Evolutionary conservation across 2,888 invertebrate species (phyloP), one percentile per base, ranked within the genome.

Genomic region (Neuroscelio doddi): DNA sequence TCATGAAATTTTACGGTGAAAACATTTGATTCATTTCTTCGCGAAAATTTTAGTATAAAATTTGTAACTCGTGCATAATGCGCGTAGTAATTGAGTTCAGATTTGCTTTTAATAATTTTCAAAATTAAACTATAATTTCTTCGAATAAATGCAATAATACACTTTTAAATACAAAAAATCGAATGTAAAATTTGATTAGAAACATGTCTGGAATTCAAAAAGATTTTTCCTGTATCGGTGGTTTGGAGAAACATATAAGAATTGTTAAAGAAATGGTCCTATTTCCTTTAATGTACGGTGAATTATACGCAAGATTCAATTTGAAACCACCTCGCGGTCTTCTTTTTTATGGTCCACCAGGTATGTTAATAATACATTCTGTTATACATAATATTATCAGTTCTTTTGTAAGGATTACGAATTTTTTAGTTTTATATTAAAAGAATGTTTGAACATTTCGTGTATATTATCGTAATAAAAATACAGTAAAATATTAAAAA

Each of bases 271-370:
- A 96, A 84, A 95, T 95, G 91, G 92, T 96, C 1, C 87, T 96
- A 9, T 92, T 96, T 75, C 96, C 96, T 0, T 88, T 96, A 70
- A 89, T 96, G 87, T 96, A 96, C 80, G 94, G 94, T 0, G 94
- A 95, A 69, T 87, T 96, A 26, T 96, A 95, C 81, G 88, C 90
- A 56, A 91, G 91, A 78, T 95, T 95, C 83, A 91, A 92, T 74
- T 90, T 95, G 1, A 88, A 91, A 50, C 94, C 96, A 1, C 96
- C 96, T 0, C 90, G 93, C 74, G 96, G 96, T 0, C 93, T 96
- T 0, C 83, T 96, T 1, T 96, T 96, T 85, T 93, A 96, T 81
- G 96, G 96, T 0, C 95, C 95, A 0, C 96, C 96, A 56, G 96
- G 92, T 91, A 83, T 79, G 47, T 47, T 24, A 14, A 30, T 15